These are phyloP conservation scores for Carassius carassius DNA, from an alignment of 2,113 vertebrate genomes.

Conservation along the genomic window DNA sequence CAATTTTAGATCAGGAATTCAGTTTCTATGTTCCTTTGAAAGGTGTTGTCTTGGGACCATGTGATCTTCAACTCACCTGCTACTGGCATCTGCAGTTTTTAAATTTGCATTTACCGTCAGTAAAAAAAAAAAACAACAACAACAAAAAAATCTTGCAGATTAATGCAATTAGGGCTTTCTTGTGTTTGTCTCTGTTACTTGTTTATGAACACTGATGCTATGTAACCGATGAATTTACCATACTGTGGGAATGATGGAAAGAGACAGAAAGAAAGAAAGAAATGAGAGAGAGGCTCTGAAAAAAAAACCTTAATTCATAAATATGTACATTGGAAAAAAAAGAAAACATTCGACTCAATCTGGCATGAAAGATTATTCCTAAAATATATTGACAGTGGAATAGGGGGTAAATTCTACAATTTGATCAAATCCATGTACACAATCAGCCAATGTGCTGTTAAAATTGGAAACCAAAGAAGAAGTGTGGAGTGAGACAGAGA, in stretches of 20 bases:
- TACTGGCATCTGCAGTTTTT: constrained; percentile 48
- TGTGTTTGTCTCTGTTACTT: not conserved
- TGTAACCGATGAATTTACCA: not conserved
- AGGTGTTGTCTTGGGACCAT: constrained; percentile 43
- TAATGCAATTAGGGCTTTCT: not conserved
- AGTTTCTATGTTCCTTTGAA: constrained; percentile 38
- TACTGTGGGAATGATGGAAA: not conserved
- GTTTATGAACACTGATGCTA: too few species aligned
- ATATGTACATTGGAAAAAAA: too few species aligned
- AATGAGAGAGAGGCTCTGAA: not conserved
- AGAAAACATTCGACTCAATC: too few species aligned
- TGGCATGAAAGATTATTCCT: too few species aligned
- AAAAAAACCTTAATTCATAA: too few species aligned
- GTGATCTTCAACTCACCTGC: constrained; percentile 45
- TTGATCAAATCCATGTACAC: too few species aligned
- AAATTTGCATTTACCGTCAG: constrained; percentile 47
- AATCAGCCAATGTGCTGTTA: too few species aligned
- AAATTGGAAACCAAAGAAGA: too few species aligned
- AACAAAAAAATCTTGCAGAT: constrained; percentile 12
- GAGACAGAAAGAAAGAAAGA: not conserved
- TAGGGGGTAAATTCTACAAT: too few species aligned
- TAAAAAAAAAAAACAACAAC: constrained; percentile 20
- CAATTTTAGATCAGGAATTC: constrained; percentile 34
- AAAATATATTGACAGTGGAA: too few species aligned
- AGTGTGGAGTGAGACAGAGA: too few species aligned